Base-by-base conservation (phyloP, 2,113 vertebrate species). In the Silurus asotus region DNA sequence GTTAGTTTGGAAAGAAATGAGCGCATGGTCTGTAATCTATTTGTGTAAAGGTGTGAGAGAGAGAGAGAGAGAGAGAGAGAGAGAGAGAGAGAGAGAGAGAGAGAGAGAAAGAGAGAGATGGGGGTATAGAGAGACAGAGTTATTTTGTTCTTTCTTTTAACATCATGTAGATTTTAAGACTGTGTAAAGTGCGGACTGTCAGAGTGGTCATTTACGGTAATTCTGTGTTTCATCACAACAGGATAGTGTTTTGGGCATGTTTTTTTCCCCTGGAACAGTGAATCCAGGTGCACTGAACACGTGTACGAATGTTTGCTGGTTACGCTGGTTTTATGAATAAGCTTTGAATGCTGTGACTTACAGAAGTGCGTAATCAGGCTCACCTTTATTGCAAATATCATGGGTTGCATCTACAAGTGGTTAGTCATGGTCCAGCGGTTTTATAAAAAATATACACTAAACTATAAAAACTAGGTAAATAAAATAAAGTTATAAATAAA, bases 181-280 rank as follows among this genome's bases (percentile, higher is more conserved):
- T 10, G 61, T 72, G 49, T 83, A 65, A 83, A 58, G 65, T 72
- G 76, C 83, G 28, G 80, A 61, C 69, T 82, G 88, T 91, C 84
- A 91, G 91, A 89, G 85, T 90, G 83, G 84, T 94, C 80, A 93
- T 94, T 93, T 92, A 89, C 81, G 75, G 45, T 59, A 79, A 15
- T 86, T 28, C 84, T 78, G 4, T 88, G 88, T 92, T 91, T 89
- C 84, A 91, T 89, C 77, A 82, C 25, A 14, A 87, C 89, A 64
- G 91, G 93, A 93, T 91, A 90, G 89, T 83, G 89, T 83, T 55
- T 49, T 61, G 62, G 51, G 59, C 59, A 53, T 83, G 78, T 79
- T 83, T 79, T 64, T 76, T 25, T 88, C 67, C 37, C 37, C 13
- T 62, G 37, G 28, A 56, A 49, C 56, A 23, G 62, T 37, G 80